A percentile compares a stretch with the other conserved stretches of the same genome.
These are phyloP conservation scores for Pseudococcus jackbeardsleyi DNA, from an alignment of 2,888 invertebrate genomes.

Conservation along the genomic window DNA sequence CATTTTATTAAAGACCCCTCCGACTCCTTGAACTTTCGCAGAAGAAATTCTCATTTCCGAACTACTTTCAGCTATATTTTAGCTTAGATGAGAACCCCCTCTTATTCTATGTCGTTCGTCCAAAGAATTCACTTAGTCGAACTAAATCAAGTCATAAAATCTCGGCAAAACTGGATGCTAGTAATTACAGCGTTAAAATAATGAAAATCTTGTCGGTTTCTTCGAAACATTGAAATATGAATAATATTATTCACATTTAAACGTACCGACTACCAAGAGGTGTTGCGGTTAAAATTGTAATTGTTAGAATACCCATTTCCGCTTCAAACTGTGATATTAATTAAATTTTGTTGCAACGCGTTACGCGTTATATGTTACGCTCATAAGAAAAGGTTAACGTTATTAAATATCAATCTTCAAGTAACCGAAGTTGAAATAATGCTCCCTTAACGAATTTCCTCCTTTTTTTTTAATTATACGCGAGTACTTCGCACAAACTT, in stretches of 20 bases:
- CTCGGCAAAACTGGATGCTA: not conserved
- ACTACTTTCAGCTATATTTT: too few species aligned
- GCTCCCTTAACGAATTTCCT: slow-evolving; percentile 5
- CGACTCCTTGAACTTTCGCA: too few species aligned
- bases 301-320: slow-evolving; percentile 41
- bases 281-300: slow-evolving; percentile 39
- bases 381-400: slow-evolving; percentile 22
- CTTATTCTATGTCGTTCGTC: too few species aligned
- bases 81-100: too few species aligned
- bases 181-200: slow-evolving; percentile 7
- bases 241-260: slow-evolving; percentile 14
- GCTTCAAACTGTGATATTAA: slow-evolving; percentile 45
- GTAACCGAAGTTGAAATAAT: not conserved
- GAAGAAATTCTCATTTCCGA: too few species aligned
- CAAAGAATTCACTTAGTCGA: not conserved
- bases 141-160: not conserved
- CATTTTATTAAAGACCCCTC: too few species aligned
- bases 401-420: slow-evolving; percentile 36
- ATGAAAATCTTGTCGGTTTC: slow-evolving; percentile 1
- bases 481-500: not conserved
- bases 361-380: slow-evolving; percentile 21
- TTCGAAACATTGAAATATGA: not conserved
- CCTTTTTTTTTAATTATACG: not conserved
- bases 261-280: not conserved
- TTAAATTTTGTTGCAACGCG: slow-evolving; percentile 2